These are phyloP conservation scores for Typhlichthys eigenmanni DNA, from an alignment of 2,797 vertebrate species.

Conservation along the genomic window DNA sequence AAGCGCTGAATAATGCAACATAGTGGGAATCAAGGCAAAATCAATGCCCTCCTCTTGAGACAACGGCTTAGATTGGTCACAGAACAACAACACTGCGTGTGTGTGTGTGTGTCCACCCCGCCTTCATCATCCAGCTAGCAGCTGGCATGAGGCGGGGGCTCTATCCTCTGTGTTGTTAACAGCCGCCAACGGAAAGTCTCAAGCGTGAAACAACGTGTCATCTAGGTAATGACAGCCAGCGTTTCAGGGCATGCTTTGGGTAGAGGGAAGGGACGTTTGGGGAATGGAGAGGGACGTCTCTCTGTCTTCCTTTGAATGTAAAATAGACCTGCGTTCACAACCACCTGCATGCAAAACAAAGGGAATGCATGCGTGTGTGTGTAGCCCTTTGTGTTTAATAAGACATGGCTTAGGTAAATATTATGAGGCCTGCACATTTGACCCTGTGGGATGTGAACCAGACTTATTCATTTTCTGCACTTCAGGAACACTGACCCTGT, in stretches of 20 bases:
- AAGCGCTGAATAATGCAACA: not conserved
- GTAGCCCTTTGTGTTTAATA: not conserved
- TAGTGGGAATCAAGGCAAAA: not conserved
- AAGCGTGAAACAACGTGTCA: constrained; percentile 70
- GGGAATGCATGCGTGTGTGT: not conserved
- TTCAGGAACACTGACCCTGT: too few species aligned
- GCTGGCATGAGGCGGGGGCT: constrained; percentile 40
- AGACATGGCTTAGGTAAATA: too few species aligned
- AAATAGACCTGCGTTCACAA: constrained; percentile 35
- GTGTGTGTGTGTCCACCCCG: constrained; percentile 13
- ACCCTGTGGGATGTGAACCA: too few species aligned
- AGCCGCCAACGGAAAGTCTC: constrained; percentile 59
- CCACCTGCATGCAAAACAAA: too few species aligned
- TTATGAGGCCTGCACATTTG: too few species aligned
- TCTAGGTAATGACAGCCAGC: constrained; percentile 65
- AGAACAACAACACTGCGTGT: constrained; percentile 48
- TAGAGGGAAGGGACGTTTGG: constrained; percentile 55
- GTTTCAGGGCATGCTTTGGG: constrained; percentile 58
- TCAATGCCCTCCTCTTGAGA: constrained; percentile 34
- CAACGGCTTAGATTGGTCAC: constrained; percentile 56
- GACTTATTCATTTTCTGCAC: too few species aligned
- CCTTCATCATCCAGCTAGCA: constrained; percentile 35
- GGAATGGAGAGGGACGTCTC: constrained; percentile 34
- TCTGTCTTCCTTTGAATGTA: constrained; percentile 34
- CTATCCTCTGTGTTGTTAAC: constrained; percentile 58